Evolutionary conservation across 2,113 vertebrate genomes (phyloP).

Genomic region (Nesogale talazaci): DNA sequence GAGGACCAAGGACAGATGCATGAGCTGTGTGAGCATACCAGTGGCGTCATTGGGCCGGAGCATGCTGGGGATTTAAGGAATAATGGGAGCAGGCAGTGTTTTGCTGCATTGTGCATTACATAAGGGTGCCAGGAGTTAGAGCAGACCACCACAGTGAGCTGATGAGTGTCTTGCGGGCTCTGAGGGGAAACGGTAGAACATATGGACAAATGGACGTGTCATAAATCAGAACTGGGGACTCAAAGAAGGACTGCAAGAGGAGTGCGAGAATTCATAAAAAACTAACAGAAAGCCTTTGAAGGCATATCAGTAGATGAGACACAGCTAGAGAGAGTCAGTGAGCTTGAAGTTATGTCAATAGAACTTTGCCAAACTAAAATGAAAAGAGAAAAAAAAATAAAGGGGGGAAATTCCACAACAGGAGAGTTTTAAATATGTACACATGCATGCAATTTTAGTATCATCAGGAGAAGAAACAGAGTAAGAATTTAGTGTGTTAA

Average conservation of each 20-base stretch:
- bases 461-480: not conserved
- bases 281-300: not conserved
- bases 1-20: not conserved
- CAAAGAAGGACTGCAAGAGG: not conserved
- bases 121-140: too few species aligned
- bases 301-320: not conserved
- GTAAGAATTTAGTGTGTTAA: not conserved
- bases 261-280: not conserved
- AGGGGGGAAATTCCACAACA: not conserved
- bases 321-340: not conserved
- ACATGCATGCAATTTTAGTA: not conserved
- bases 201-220: not conserved
- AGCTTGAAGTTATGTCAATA: not conserved
- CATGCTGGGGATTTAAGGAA: too few species aligned
- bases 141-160: too few species aligned
- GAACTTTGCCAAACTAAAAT: not conserved
- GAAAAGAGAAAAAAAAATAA: not conserved
- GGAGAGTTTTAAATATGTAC: not conserved
- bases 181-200: not conserved
- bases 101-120: too few species aligned
- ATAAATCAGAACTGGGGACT: not conserved
- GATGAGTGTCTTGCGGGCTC: not conserved
- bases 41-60: too few species aligned
- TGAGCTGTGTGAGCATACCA: too few species aligned
- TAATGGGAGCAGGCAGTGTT: too few species aligned